Percentiles rank a stretch among this genome's conserved stretches.
Evolutionary conservation across 2,797 vertebrate species (phyloP).

Genomic region (Poecile montanus): DNA sequence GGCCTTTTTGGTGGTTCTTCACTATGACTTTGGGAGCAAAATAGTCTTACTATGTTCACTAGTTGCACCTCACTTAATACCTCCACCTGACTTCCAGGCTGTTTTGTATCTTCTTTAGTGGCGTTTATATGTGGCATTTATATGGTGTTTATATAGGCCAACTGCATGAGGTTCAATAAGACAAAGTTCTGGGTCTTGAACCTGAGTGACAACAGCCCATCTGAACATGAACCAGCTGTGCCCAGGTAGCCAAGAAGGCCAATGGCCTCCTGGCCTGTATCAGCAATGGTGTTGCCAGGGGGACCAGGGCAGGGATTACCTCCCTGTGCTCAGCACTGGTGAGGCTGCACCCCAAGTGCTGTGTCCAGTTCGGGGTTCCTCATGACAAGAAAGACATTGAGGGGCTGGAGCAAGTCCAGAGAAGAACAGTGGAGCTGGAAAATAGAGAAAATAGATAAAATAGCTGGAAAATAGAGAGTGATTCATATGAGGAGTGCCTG

Average conservation of each 20-base stretch:
- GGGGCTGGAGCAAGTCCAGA: neutral
- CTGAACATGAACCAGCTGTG: neutral
- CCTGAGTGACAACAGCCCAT: neutral
- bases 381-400: neutral
- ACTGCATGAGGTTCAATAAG: neutral
- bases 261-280: neutral
- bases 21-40: neutral
- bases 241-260: neutral
- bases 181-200: neutral
- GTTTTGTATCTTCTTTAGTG: neutral
- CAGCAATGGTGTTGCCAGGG: neutral
- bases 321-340: neutral
- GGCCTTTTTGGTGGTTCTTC: neutral
- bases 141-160: neutral
- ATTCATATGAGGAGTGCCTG: neutral
- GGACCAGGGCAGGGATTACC: neutral
- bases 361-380: neutral
- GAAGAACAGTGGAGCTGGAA: neutral
- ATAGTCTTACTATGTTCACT: neutral
- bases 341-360: rapidly evolving
- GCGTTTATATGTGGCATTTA: neutral
- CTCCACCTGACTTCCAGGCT: neutral
- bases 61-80: neutral
- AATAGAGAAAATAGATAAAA: neutral
- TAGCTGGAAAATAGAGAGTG: no score